These are phyloP conservation scores for Cephalopterus ornatus DNA, from an alignment of 2,113 vertebrate genomes.

Conservation along the genomic window DNA sequence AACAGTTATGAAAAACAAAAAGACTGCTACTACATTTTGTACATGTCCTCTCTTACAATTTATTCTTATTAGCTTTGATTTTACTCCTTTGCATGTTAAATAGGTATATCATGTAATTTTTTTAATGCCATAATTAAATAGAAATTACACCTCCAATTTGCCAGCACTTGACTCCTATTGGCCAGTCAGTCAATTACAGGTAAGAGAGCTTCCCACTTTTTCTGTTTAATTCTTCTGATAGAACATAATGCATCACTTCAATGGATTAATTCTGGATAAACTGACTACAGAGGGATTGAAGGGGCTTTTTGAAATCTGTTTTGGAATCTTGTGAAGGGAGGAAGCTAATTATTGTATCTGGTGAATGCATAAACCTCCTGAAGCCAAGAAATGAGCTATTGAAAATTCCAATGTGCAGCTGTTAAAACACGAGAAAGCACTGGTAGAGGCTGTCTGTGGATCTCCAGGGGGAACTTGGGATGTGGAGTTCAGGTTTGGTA, in stretches of 20 bases:
- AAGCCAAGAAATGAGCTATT: not conserved
- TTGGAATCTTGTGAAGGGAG: slow-evolving; percentile 5
- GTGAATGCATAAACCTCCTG: not conserved
- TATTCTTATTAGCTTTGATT: slow-evolving; percentile 49
- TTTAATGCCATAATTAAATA: slow-evolving; percentile 55
- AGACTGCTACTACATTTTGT: not conserved
- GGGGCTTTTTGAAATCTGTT: not conserved
- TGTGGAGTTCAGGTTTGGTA: not conserved
- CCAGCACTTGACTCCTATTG: slow-evolving; percentile 59
- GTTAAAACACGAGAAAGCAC: not conserved
- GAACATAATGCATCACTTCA: not conserved
- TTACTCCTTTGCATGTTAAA: slow-evolving; percentile 55
- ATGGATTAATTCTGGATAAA: slow-evolving; percentile 13
- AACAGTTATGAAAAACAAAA: not conserved
- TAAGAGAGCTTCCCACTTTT: slow-evolving; percentile 52
- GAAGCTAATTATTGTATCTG: not conserved
- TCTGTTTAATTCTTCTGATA: slow-evolving; percentile 32
- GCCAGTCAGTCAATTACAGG: slow-evolving; percentile 63
- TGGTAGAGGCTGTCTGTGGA: not conserved
- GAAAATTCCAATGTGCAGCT: not conserved
- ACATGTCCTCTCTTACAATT: not conserved
- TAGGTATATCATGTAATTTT: slow-evolving; percentile 40
- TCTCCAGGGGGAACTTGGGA: not conserved
- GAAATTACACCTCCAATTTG: slow-evolving; percentile 60
- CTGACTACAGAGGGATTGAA: not conserved